Evolutionary conservation across 2,113 vertebrate genomes (phyloP), one percentile per base, ranked within the genome.

Genomic region (Amazona vittata): DNA sequence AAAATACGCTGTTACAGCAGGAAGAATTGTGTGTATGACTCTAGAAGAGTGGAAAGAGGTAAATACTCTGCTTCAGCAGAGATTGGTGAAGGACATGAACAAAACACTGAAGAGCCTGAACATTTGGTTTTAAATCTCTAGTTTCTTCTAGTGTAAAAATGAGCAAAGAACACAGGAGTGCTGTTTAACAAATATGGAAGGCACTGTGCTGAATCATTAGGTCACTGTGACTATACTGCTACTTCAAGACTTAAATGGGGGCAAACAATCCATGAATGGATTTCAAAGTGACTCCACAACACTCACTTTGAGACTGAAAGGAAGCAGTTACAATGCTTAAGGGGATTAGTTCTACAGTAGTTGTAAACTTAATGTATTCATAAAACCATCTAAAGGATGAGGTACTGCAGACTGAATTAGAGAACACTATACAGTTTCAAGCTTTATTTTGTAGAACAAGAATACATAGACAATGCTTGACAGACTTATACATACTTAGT

Each of bases 401-500:
- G 76, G 14, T 31, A 81, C 3, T 55, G 41, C 49, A 74, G 29
- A 55, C 31, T 53, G 41, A 52, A 20, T 60, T 80, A 50, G n/a
- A 47, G 52, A 89, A 59, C 14, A 17, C 19, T 67, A 11, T 76
- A 88, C 31, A 87, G 24, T 17, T 44, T 12, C 1, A 80, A 69
- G 26, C 49, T 96, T 97, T 97, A 97, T 97, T 97, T 39, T 70
- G 16, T 82, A 96, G 95, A 95, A 94, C 33, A 84, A 57, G 43
- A 78, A 84, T 62, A 89, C 26, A 92, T 67, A 71, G 20, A 94
- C 87, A 86, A 91, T 29, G 39, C 14, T 65, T 35, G 57, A 89
- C 89, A 89, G 50, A 91, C 59, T 39, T 12, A 93, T 5, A 0
- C 1, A 0, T 1, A 52, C 15, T 41, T 44, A 9, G 5, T 80